phyloP scores from a whole-genome alignment of 2,888 invertebrate species.

The Apodemia hepburni region DNA sequence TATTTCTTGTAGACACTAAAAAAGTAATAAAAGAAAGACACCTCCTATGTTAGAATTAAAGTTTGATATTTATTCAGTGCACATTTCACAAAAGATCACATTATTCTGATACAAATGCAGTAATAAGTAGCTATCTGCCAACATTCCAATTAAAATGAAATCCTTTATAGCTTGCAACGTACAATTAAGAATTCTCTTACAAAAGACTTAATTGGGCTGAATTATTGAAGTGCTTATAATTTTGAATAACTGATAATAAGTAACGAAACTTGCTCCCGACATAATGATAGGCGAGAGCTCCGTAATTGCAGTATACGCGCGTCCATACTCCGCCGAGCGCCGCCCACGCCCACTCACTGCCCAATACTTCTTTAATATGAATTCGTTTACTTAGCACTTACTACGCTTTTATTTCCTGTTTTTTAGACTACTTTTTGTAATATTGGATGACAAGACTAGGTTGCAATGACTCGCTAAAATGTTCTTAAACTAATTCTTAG shows the following conservation, averaged over 20 bases:
- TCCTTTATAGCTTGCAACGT: conserved; percentile 5
- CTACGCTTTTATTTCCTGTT: not conserved
- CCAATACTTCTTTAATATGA: conserved; percentile 1
- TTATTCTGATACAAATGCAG: too few species aligned
- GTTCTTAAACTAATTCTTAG: not conserved
- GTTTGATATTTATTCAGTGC: too few species aligned
- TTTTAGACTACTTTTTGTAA: not conserved
- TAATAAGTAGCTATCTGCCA: conserved; percentile 4
- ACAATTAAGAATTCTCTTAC: conserved; percentile 10
- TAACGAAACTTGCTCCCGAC: conserved; percentile 10
- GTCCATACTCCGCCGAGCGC: not conserved
- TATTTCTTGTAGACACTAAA: too few species aligned
- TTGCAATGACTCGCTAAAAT: not conserved
- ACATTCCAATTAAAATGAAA: conserved; percentile 9
- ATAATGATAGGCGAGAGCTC: conserved; percentile 23
- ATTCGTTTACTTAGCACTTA: conserved; percentile 11
- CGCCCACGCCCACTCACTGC: not conserved
- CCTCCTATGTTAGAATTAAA: too few species aligned
- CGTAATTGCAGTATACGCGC: conserved; percentile 28
- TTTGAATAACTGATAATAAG: conserved; percentile 13
- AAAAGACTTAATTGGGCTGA: conserved; percentile 7
- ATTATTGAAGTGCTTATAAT: conserved; percentile 5
- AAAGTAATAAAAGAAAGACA: too few species aligned
- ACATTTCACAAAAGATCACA: too few species aligned
- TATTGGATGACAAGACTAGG: not conserved